Conservation (phyloP, 2,797 vertebrate species). For the Hapalemur alaotrensis region DNA sequence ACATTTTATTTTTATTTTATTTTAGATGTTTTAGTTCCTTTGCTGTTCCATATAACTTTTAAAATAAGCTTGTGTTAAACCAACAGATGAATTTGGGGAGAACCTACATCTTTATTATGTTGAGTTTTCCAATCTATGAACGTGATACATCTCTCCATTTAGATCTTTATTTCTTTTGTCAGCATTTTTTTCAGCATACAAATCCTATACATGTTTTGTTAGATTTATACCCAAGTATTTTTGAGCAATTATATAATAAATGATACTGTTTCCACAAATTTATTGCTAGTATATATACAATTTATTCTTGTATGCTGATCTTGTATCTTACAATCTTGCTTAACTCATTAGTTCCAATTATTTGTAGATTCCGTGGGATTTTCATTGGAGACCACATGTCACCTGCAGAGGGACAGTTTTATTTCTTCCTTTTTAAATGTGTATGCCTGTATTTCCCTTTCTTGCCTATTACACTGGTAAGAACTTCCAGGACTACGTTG, state of each 20-base stretch:
- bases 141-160: neutral
- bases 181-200: neutral
- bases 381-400: neutral
- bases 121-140: neutral
- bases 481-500: neutral
- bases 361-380: neutral
- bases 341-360: neutral
- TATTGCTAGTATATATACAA: neutral
- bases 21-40: neutral
- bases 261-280: neutral
- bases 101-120: neutral
- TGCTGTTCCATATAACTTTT: neutral
- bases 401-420: neutral
- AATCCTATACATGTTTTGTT: neutral
- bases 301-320: neutral
- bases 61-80: neutral
- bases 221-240: neutral
- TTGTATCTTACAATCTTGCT: neutral
- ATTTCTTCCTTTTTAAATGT: neutral
- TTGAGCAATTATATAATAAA: neutral
- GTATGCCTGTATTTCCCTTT: neutral
- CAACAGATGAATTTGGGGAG: neutral
- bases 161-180: neutral
- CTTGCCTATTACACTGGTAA: neutral
- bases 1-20: conserved; percentile 16